Evolutionary conservation across 2,888 invertebrate genomes (phyloP).

Genomic region (Ptilodon capucinus): DNA sequence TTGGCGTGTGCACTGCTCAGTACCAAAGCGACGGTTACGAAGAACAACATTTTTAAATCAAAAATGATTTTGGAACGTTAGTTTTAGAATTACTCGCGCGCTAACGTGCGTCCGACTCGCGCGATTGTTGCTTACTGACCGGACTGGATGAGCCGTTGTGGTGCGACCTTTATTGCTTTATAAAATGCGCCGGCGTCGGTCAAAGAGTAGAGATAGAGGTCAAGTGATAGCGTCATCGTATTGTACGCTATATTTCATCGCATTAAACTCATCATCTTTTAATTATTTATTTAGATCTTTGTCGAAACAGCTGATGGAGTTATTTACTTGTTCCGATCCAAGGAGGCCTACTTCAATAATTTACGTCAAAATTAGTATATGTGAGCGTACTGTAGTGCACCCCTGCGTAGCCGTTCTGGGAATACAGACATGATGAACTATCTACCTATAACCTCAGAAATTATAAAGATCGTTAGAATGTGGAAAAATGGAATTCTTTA

Average conservation of each 20-base stretch:
- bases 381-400: no score
- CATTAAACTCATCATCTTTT: not conserved
- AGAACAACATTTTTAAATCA: slow-evolving; percentile 60
- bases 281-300: not conserved
- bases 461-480: no score
- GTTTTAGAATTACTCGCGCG: slow-evolving; percentile 50
- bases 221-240: not conserved
- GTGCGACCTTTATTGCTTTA: slow-evolving; percentile 68
- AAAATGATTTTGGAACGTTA: slow-evolving; percentile 9
- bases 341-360: no score
- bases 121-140: slow-evolving; percentile 58
- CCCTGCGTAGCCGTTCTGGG: no score
- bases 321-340: no score
- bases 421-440: no score
- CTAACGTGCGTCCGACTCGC: slow-evolving; percentile 71
- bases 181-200: slow-evolving; percentile 67
- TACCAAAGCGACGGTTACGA: slow-evolving; percentile 51
- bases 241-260: not conserved
- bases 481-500: no score
- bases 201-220: slow-evolving; percentile 52
- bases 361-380: no score
- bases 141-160: slow-evolving; percentile 51
- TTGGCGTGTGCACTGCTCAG: slow-evolving; percentile 68
- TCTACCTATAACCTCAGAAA: no score
- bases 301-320: no score